Evolutionary conservation across 2,888 invertebrate species (phyloP), one percentile per base, ranked within the genome.

Genomic region (Oasisia sp.): DNA sequence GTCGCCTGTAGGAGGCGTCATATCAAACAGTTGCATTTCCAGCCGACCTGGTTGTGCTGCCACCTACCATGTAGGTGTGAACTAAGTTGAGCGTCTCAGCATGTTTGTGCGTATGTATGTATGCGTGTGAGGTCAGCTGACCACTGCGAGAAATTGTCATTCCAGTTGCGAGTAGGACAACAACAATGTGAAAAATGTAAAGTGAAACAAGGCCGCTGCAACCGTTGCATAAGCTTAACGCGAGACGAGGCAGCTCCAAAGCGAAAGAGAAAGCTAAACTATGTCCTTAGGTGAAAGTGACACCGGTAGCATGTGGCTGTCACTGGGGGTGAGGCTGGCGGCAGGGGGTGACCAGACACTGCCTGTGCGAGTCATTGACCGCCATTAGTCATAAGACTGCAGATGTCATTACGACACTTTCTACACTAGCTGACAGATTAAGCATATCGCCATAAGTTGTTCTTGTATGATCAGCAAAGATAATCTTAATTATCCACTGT

Each of bases 241-340:
- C n/a, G 74, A 74, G 74, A 74, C 74, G n/a, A 74, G 74, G 74
- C 74, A 74, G 74, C 74, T 74, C 74, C 74, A 74, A n/a, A 74
- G 50, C 27, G 74, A 74, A 74, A 74, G 74, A 27, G 74, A 74
- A 74, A 74, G 74, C 74, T 27, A 74, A 74, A 74, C 74, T 74
- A 27, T 74, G 74, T 74, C 27, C n/a, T 74, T 74, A 27, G 74
- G 74, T 74, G 74, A 74, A 74, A 74, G 74, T 74, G 74, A 74
- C 74, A 74, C n/a, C n/a, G n/a, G n/a, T n/a, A n/a, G n/a, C n/a
- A n/a, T n/a, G n/a, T n/a, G n/a, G n/a, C n/a, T n/a, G 19, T 74
- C 74, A 27, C 27, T 74, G 27, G 19, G 50, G 50, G 50, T 50
- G 50, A 50, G 50, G 14, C 50, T 50, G 50, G 50, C 9, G 9